A percentile compares a stretch with the other conserved stretches of the same genome.
Conservation (phyloP, 2,797 vertebrate genomes). For the Xerus rutilus region DNA sequence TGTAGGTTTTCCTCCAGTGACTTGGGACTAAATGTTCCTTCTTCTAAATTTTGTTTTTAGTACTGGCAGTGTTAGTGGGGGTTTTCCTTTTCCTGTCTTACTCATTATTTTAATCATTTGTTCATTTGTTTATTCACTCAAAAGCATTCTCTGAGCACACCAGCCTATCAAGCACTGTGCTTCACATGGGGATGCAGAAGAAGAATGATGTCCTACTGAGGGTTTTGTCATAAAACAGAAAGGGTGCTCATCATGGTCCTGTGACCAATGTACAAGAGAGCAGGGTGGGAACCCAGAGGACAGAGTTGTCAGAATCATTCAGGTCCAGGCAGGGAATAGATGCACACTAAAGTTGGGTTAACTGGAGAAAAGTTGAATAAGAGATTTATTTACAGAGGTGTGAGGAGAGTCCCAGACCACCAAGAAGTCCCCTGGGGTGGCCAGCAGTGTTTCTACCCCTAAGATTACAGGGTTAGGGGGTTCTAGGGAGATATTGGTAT, state of each 20-base stretch:
- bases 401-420: background rate
- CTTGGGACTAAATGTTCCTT: constrained; percentile 72
- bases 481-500: background rate
- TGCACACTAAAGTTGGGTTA: background rate
- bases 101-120: constrained; percentile 23
- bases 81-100: constrained; percentile 60
- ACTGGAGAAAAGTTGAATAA: background rate
- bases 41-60: constrained; percentile 14
- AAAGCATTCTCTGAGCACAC: background rate
- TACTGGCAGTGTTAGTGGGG: constrained; percentile 28
- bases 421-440: background rate
- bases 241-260: background rate
- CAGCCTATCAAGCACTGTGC: background rate
- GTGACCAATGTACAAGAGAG: background rate
- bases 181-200: background rate
- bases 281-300: background rate
- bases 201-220: background rate
- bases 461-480: background rate
- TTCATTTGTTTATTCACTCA: background rate
- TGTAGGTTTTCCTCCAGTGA: constrained; percentile 61
- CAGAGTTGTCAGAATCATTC: background rate
- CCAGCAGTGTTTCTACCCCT: background rate
- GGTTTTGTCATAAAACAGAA: background rate
- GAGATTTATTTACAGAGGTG: background rate
- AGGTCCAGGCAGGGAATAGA: background rate